A percentile compares a stretch with the other conserved stretches of the same genome.
phyloP scores from a whole-genome alignment of 2,797 vertebrate genomes.

The Furcifer pardalis region DNA sequence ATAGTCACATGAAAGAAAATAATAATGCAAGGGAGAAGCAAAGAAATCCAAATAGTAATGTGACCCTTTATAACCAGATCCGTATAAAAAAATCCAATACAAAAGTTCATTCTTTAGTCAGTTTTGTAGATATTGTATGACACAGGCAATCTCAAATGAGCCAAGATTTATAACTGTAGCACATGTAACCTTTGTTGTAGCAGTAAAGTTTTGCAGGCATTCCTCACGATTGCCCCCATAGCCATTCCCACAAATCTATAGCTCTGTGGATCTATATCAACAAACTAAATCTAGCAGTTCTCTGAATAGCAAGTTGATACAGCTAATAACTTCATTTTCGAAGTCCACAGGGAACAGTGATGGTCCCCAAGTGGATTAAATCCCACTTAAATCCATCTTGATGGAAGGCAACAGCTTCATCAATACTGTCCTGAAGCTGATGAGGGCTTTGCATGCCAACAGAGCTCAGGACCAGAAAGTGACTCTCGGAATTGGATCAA shows the following conservation, averaged over 20 bases:
- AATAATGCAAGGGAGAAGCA: background rate
- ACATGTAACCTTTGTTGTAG: background rate
- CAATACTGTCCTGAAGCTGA: too few relatives aligned
- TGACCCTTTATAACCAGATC: background rate
- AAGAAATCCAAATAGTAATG: background rate
- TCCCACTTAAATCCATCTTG: too few relatives aligned
- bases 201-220: background rate
- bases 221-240: background rate
- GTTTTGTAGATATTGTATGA: background rate
- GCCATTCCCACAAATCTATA: background rate
- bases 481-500: too few relatives aligned
- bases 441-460: too few relatives aligned
- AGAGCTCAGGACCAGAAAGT: too few relatives aligned
- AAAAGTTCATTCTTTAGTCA: background rate
- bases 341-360: too few relatives aligned
- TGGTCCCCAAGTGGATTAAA: too few relatives aligned
- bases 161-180: background rate
- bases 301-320: background rate
- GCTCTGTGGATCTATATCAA: background rate
- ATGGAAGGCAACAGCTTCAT: too few relatives aligned
- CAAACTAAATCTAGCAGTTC: background rate
- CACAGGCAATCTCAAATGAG: background rate
- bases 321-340: too few relatives aligned
- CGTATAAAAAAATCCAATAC: background rate
- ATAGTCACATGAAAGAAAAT: background rate